Conservation (phyloP, 2,113 vertebrate genomes). For the Lophotis ruficrista region DNA sequence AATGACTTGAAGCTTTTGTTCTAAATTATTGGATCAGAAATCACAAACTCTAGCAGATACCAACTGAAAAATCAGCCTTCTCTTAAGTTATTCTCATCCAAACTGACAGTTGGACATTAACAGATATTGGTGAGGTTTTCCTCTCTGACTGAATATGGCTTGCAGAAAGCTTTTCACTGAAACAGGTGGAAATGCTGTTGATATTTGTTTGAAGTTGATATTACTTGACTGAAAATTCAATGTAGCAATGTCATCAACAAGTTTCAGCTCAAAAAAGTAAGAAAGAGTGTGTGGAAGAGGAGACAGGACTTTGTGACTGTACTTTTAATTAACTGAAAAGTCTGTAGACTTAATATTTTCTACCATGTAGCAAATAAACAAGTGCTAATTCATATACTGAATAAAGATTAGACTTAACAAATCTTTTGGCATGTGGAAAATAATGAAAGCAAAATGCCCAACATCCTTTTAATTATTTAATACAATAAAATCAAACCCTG, state of each 20-base stretch:
- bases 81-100: conserved; percentile 8
- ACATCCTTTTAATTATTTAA: not conserved
- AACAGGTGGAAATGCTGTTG: not conserved
- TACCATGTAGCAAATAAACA: not conserved
- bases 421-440: not conserved
- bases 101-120: not conserved
- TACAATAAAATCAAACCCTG: not conserved
- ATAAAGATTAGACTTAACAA: not conserved
- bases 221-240: not conserved
- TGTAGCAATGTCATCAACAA: not conserved
- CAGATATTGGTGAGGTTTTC: conserved; percentile 23
- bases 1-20: conserved; percentile 42
- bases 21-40: conserved; percentile 50
- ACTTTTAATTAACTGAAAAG: not conserved
- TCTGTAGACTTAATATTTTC: not conserved
- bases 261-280: not conserved
- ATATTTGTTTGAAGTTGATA: not conserved
- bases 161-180: not conserved
- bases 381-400: not conserved
- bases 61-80: conserved; percentile 45
- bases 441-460: not conserved
- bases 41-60: conserved; percentile 33
- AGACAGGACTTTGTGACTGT: not conserved
- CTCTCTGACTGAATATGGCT: not conserved
- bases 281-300: not conserved